Evolutionary conservation across 2,113 vertebrate genomes (phyloP).

Genomic region (Perca fluviatilis): DNA sequence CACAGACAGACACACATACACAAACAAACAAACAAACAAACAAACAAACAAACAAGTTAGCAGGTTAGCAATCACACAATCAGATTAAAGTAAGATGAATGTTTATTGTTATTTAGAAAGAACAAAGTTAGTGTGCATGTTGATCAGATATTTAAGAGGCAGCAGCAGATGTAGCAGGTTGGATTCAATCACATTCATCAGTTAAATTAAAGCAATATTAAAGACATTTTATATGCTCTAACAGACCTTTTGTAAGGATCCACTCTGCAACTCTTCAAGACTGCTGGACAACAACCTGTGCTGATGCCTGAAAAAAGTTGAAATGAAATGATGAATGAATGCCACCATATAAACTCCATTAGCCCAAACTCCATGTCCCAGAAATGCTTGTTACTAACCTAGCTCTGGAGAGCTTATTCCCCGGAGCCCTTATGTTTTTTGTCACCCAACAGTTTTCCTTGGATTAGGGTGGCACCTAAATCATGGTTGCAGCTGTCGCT

Average conservation of each 20-base stretch:
- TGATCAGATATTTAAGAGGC: neutral
- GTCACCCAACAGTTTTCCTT: too few species aligned
- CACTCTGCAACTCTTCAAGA: conserved; percentile 94
- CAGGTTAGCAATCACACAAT: conserved; percentile 51
- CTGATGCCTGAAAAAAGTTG: conserved; percentile 84
- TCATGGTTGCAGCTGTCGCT: too few species aligned
- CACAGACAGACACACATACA: neutral
- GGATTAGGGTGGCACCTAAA: too few species aligned
- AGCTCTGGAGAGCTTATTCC: too few species aligned
- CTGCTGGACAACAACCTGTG: conserved; percentile 91
- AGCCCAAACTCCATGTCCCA: too few species aligned
- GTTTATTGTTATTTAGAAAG: conserved; percentile 3
- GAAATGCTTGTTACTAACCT: too few species aligned
- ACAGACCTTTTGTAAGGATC: conserved; percentile 89
- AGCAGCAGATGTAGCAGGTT: neutral
- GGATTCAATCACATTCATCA: neutral
- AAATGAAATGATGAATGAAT: neutral
- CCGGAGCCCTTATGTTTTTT: too few species aligned
- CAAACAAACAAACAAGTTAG: conserved; percentile 31
- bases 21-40: neutral
- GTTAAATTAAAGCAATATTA: neutral
- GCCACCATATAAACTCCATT: neutral
- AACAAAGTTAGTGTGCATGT: conserved; percentile 4
- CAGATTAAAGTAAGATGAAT: neutral
- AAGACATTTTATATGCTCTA: neutral